phyloP scores from a whole-genome alignment of 2,797 vertebrate genomes.

The Scleropages formosus region DNA sequence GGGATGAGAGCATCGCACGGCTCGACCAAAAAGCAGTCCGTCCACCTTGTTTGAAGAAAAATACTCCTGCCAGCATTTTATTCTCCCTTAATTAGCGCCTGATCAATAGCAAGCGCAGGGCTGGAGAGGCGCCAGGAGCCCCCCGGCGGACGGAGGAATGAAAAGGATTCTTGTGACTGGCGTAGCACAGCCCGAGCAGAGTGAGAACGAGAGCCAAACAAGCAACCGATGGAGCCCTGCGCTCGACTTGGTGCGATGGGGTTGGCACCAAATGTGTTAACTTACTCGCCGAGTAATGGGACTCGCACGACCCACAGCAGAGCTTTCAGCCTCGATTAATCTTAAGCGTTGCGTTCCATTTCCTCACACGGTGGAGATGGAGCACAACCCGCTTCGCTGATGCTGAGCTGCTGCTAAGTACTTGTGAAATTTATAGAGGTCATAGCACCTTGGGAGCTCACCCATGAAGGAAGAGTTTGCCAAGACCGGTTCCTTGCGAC shows the following conservation, averaged over 20 bases:
- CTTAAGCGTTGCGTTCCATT: neutral
- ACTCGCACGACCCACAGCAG: neutral
- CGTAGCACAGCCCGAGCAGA: neutral
- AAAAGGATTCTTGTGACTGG: conserved; percentile 3
- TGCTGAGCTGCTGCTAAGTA: too few relatives aligned
- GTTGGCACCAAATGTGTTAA: neutral
- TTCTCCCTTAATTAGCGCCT: conserved; percentile 41
- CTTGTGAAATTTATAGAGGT: too few relatives aligned
- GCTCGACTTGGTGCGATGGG: neutral
- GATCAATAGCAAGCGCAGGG: conserved; percentile 36
- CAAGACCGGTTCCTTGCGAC: too few relatives aligned
- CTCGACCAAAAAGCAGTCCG: neutral
- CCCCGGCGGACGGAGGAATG: conserved; percentile 26
- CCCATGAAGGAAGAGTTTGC: too few relatives aligned
- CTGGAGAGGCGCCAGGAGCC: conserved; percentile 34
- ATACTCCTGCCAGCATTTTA: conserved; percentile 27
- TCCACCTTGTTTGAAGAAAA: conserved; percentile 20
- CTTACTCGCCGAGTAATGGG: neutral
- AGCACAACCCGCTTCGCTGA: too few relatives aligned
- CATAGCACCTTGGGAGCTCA: too few relatives aligned
- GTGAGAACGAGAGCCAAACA: neutral
- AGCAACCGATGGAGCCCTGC: too few relatives aligned
- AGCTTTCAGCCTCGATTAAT: too few relatives aligned
- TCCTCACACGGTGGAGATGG: conserved; percentile 9
- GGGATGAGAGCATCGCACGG: neutral